Evolutionary conservation across 1,140 invertebrate genomes (phyloP), one percentile per base, ranked within the genome.

Genomic region (Theocolax elegans): DNA sequence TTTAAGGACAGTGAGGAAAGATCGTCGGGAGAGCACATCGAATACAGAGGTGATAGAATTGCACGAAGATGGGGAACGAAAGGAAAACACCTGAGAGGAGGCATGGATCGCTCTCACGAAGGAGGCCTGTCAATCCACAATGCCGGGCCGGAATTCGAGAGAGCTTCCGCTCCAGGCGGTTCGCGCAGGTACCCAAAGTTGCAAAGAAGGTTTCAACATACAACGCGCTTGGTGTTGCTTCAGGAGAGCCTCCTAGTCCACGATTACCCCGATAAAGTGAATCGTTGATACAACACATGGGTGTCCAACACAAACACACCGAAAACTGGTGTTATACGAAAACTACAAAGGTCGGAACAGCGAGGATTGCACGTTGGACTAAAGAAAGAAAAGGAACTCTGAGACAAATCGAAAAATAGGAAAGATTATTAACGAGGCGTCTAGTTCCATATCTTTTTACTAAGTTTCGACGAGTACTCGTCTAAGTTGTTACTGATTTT

Each of bases 141-240:
- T 35, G 31, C 4, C 10, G 31, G 15, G n/a, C 53, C n/a, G 3
- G 29, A 17, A 25, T 19, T n/a, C n/a, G n/a, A 12, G 25, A 35
- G 31, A 31, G 8, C 27, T 23, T 35, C 2, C 10, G 31, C 54
- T 12, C 19, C 12, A 17, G 19, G 8, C 46, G n/a, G 27, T n/a
- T n/a, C 46, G 17, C 27, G 25, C 31, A 6, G 10, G 31, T 35
- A 48, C 13, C 17, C 9, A 15, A 19, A 40, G 66, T 25, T 82
- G 77, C 67, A 77, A 73, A 49, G 72, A 81, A 27, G 79, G 83
- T 51, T 85, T 87, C 65, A 82, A 79, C 72, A 84, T 88, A 72
- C 84, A 84, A 29, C 79, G 86, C 42, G 86, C 84, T 23, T 87
- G 85, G 82, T 88, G 86, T 74, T 88, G 87, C 63, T 83, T 87